phyloP scores from a whole-genome alignment of 2,797 vertebrate genomes.

The Avahi laniger region DNA sequence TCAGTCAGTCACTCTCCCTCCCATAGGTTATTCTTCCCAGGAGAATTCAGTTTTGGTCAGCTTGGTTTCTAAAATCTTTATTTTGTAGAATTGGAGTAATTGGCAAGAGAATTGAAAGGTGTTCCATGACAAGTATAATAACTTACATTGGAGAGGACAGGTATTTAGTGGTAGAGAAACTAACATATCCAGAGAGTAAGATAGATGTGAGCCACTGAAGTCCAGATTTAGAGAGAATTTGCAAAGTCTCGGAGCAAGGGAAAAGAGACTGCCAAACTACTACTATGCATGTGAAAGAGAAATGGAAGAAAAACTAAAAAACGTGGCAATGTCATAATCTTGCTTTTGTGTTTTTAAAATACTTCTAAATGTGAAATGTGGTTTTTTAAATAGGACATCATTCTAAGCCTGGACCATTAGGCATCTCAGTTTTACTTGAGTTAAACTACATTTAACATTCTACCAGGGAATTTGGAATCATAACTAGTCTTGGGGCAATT shows the following conservation, averaged over 20 bases:
- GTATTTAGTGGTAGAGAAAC: neutral
- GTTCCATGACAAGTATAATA: no score
- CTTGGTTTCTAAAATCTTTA: neutral
- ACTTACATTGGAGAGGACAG: neutral
- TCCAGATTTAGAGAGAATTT: neutral
- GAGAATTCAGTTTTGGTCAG: neutral
- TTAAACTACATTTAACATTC: neutral
- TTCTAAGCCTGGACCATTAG: neutral
- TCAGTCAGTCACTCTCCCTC: neutral
- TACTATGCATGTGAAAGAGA: neutral
- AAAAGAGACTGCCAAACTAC: neutral
- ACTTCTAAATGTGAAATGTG: neutral
- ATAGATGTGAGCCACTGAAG: neutral
- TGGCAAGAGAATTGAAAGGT: neutral
- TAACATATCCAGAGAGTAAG: neutral
- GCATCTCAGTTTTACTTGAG: neutral
- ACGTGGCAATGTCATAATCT: neutral
- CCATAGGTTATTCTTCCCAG: neutral
- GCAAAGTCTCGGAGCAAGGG: neutral
- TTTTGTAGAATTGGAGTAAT: neutral
- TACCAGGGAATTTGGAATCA: neutral
- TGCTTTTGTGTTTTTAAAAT: neutral
- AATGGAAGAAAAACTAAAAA: neutral
- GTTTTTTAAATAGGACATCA: neutral
- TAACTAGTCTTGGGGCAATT: neutral